A percentile compares a stretch with the other conserved stretches of the same genome.
phyloP scores from a whole-genome alignment of 2,888 invertebrate species.

The Escarpia spicata region DNA sequence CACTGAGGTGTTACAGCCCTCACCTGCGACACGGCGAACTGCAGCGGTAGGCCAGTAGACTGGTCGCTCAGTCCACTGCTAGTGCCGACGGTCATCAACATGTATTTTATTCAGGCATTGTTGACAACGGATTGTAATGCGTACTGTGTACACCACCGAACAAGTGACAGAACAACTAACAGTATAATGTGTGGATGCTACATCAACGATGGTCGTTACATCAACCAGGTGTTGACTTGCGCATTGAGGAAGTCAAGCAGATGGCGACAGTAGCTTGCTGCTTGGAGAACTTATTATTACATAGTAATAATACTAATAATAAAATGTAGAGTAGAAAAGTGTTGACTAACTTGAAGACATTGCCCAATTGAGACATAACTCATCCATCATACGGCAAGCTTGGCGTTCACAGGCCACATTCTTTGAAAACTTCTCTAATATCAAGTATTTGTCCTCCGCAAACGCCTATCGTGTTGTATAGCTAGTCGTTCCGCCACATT shows the following conservation, averaged over 20 bases:
- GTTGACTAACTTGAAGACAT: background rate
- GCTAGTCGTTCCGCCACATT: background rate
- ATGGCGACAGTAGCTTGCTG: too few species aligned
- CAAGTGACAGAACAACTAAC: too few species aligned
- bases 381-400: background rate
- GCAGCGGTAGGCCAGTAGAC: background rate
- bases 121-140: too few species aligned
- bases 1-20: background rate
- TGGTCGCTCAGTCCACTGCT: background rate
- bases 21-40: background rate
- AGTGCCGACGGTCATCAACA: too few species aligned
- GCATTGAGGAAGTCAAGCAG: too few species aligned
- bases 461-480: background rate
- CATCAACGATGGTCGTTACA: too few species aligned
- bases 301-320: background rate
- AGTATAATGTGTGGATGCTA: too few species aligned
- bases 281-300: background rate
- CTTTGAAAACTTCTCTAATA: background rate
- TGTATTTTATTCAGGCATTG: too few species aligned
- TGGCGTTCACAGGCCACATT: background rate
- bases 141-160: too few species aligned
- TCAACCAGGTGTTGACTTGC: too few species aligned
- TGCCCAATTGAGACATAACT: background rate
- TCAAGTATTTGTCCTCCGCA: constrained; percentile 2
- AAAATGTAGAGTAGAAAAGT: background rate